Base-by-base conservation (phyloP, 2,888 invertebrate species). In the Drosophila birchii region DNA sequence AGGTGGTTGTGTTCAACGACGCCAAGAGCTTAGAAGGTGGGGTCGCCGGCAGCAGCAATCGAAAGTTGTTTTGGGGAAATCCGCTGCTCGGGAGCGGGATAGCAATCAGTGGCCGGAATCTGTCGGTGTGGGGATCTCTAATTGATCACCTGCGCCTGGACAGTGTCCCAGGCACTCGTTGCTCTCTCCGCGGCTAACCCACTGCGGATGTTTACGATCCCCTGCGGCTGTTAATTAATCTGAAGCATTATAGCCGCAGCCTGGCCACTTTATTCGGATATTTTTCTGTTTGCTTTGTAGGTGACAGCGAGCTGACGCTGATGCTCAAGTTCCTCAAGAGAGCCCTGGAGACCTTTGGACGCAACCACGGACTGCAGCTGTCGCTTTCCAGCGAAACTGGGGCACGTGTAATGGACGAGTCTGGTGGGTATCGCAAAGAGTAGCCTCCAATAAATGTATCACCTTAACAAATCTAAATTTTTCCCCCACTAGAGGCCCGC, bases 241-340 rank as follows among this genome's bases (percentile, higher is more conserved):
- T 39, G 54, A 45, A 43, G 47, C 70, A 62, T 75, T 77, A 66
- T 57, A 53, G 43, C 58, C 53, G 45, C 63, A 54, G 58, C 12
- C 41, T 44, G 36, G 23, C 51, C 51, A 23, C 51, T 64, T 39
- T 26, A 49, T 67, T 23, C 64, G 67, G 59, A 63, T 70, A 68
- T 47, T 44, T 68, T 47, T 49, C 56, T 59, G 16, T 38, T 39
- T 47, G 34, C 63, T n/a, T 69, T 56, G 23, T 75, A 92, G 92
- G 85, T 38, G 92, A 92, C 75, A 90, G 71, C 47, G 92, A 92
- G 68, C 44, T 91, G 36, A 79, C 81, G 34, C 85, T 79, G 44
- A 84, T 91, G 51, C 72, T 81, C 8, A 92, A 92, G 77, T 92
- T 92, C 72, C 76, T 92, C 0, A 90, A 92, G 74, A 84, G 92